Percentiles rank a stretch among this genome's conserved stretches.
Conservation (phyloP, 1,140 invertebrate genomes). For the Tribolium castaneum region DNA sequence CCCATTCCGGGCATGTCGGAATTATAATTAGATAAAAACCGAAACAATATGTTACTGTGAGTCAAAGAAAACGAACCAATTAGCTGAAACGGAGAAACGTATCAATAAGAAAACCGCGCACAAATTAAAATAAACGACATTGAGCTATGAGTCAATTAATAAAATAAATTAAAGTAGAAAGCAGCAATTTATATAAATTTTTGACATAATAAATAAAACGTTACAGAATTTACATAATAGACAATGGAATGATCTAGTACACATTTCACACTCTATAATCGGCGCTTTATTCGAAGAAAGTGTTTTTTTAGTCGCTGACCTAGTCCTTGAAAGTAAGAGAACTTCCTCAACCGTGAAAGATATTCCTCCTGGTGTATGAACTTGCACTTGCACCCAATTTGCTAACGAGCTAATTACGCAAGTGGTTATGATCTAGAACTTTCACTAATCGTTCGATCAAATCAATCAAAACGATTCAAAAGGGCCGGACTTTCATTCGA, state of each 20-base stretch:
- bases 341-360: slow-evolving; percentile 24
- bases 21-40: background rate
- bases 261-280: background rate
- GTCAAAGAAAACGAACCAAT: background rate
- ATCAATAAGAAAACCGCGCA: background rate
- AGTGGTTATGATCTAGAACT: background rate
- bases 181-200: background rate
- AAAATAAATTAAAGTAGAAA: background rate
- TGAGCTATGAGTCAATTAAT: background rate
- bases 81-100: background rate
- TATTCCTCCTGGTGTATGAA: slow-evolving; percentile 10
- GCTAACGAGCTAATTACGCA: slow-evolving; percentile 10
- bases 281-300: slow-evolving; percentile 7
- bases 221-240: slow-evolving; percentile 26
- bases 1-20: background rate
- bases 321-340: slow-evolving; percentile 29
- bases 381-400: background rate
- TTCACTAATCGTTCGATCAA: background rate
- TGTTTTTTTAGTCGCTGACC: slow-evolving; percentile 17
- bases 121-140: background rate
- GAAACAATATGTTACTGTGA: background rate
- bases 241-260: slow-evolving; percentile 13
- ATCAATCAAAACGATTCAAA: background rate
- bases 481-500: background rate
- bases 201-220: slow-evolving; percentile 19